Evolutionary conservation across 2,888 invertebrate species (phyloP), one percentile per base, ranked within the genome.

Genomic region (Stegana nigrithorax): DNA sequence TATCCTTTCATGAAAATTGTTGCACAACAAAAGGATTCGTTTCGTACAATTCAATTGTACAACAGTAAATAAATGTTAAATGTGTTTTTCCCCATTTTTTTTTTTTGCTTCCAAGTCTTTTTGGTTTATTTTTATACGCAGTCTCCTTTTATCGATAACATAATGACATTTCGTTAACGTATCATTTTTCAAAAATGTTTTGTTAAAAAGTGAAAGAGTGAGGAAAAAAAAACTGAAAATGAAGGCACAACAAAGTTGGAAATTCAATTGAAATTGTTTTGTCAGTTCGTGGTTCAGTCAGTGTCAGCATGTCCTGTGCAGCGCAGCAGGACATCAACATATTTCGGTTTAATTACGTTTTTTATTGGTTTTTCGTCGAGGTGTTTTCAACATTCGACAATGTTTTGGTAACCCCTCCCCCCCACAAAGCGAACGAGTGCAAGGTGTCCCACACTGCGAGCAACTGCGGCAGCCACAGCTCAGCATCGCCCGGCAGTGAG

Each of bases 331-430:
- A 79, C 69, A 66, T 64, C 78, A 72, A 71, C 67, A 73, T 72
- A 79, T 78, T 82, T 73, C 74, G 68, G 78, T 82, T 83, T 83
- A 78, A 81, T 82, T 81, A 80, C 80, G 78, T 68, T 81, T 81
- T 81, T 77, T 73, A 71, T 71, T 73, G 78, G 76, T 76, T 76
- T 75, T 67, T 70, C 45, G 12, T 47, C n/a, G 25, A 14, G 8
- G n/a, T 17, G 71, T 67, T 69, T 61, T 75, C 75, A 67, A 68
- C 66, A 70, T 68, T 44, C 63, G 12, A 67, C 70, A 73, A 73
- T 67, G 69, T 72, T 32, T 29, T 12, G 19, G 19, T 47, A 19
- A 12, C 36, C 55, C 32, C 25, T 60, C 47, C 39, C 67, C 59
- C 60, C 39, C 19, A 21, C 50, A 23, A 39, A 44, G 8, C 27